Percentiles rank a stretch among this genome's conserved stretches.
These are phyloP conservation scores for Acyrthosiphon pisum DNA, from an alignment of 1,140 invertebrate species.

Conservation along the genomic window DNA sequence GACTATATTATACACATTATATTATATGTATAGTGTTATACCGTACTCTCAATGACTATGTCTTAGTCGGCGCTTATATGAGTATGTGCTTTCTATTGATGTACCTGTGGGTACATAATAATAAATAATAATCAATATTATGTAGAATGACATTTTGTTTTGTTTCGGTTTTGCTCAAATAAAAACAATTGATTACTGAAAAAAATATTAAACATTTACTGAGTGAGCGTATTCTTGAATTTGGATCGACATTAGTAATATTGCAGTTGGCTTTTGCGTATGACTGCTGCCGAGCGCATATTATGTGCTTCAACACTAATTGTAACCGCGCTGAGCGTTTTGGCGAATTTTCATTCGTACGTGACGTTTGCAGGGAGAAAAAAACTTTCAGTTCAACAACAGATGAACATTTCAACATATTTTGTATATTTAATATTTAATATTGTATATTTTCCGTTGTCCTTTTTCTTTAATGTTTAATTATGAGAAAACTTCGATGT, in stretches of 20 bases:
- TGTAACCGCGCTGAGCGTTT: background rate
- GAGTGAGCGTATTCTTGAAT: background rate
- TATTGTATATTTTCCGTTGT: too few relatives aligned
- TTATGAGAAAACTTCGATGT: too few relatives aligned
- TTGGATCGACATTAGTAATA: background rate
- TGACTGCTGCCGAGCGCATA: background rate
- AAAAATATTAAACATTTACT: background rate
- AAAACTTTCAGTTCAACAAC: too few relatives aligned
- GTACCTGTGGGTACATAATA: background rate
- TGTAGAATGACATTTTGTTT: background rate
- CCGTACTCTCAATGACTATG: background rate
- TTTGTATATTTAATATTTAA: background rate
- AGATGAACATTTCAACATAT: background rate
- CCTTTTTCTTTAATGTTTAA: too few relatives aligned
- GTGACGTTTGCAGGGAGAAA: background rate
- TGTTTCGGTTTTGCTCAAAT: background rate
- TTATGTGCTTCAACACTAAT: too few relatives aligned
- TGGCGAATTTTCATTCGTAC: background rate
- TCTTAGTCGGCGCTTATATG: background rate
- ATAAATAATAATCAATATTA: background rate
- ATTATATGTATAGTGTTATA: too few relatives aligned
- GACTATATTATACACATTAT: too few relatives aligned
- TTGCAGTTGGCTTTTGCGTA: background rate
- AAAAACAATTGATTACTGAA: background rate
- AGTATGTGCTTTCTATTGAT: background rate